These are phyloP conservation scores for rat (Rattus norvegicus) DNA, from an alignment of 2,113 vertebrate genomes.

Conservation along the genomic window GRCr8 NC_086022.1:110650001-110650500, in stretches of 20 bases:
- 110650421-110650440: slow-evolving; percentile 25
- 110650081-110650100: background rate
- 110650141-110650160: slow-evolving; percentile 44
- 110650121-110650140: slow-evolving; percentile 42
- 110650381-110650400: slow-evolving; percentile 70
- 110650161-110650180: slow-evolving; percentile 52
- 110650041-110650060: background rate
- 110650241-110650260: slow-evolving; percentile 57
- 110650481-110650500: background rate
- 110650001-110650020: background rate
- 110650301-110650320: slow-evolving; percentile 75
- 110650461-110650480: background rate
- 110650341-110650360: slow-evolving; percentile 66
- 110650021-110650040: background rate
- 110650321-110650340: slow-evolving; percentile 68
- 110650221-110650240: slow-evolving; percentile 56
- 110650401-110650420: slow-evolving; percentile 55
- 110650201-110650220: slow-evolving; percentile 56
- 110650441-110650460: slow-evolving; percentile 6
- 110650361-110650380: slow-evolving; percentile 74
- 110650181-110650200: slow-evolving; percentile 76
- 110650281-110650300: slow-evolving; percentile 69
- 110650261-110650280: slow-evolving; percentile 65
- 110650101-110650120: background rate
- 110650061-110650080: background rate